A percentile compares a stretch with the other conserved stretches of the same genome.
Evolutionary conservation across 2,888 invertebrate species (phyloP).

Genomic region (Scotopteryx bipunctaria): DNA sequence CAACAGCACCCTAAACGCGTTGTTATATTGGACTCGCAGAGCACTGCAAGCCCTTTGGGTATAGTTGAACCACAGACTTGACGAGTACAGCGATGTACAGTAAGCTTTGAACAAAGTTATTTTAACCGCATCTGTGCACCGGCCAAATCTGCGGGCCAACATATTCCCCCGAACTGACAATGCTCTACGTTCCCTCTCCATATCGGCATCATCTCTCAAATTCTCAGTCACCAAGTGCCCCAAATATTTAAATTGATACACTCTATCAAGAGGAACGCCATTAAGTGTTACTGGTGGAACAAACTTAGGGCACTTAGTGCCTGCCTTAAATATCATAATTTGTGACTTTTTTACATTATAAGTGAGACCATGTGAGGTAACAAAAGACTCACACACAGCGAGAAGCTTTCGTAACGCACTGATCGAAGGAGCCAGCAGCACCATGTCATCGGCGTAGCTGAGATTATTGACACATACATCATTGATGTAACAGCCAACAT

Average conservation of each 20-base stretch:
- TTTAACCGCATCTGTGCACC: too few relatives aligned
- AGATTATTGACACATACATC: slow-evolving; percentile 1
- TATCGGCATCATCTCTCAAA: neutral
- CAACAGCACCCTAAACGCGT: too few relatives aligned
- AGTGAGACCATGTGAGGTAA: too few relatives aligned
- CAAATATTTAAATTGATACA: neutral
- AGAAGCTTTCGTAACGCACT: too few relatives aligned
- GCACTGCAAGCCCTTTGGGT: too few relatives aligned
- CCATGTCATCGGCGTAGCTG: neutral
- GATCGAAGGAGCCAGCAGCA: too few relatives aligned
- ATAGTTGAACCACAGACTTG: too few relatives aligned
- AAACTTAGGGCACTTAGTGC: neutral
- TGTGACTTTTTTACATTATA: neutral
- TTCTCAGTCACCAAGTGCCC: neutral
- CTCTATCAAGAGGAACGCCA: neutral
- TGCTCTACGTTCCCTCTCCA: neutral
- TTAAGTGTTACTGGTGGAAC: neutral
- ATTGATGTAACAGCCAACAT: neutral
- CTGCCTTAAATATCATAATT: neutral
- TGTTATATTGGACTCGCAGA: too few relatives aligned
- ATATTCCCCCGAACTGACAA: neutral
- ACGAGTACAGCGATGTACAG: too few relatives aligned
- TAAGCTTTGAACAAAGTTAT: too few relatives aligned
- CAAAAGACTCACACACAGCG: too few relatives aligned
- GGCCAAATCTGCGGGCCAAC: neutral